Percentiles rank a stretch among this genome's conserved stretches.
These are phyloP conservation scores for Oncorhynchus clarkii DNA, from an alignment of 2,113 vertebrate species.

Conservation along the genomic window DNA sequence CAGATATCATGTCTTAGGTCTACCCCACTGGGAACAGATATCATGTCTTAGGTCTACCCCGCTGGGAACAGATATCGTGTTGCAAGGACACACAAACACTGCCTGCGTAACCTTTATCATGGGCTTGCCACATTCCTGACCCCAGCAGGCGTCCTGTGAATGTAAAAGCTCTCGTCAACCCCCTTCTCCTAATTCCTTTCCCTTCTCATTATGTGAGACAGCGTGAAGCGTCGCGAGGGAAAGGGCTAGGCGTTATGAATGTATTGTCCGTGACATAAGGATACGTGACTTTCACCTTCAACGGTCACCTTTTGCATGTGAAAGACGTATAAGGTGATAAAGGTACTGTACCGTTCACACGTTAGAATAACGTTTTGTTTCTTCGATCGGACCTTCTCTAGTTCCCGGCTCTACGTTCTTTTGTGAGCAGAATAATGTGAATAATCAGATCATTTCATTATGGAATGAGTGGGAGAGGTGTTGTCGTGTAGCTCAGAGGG, in stretches of 20 bases:
- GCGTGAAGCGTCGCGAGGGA: slow-evolving; percentile 50
- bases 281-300: slow-evolving; percentile 57
- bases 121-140: slow-evolving; percentile 36
- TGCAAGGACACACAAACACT: not conserved
- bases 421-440: slow-evolving; percentile 28
- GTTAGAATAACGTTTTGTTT: slow-evolving; percentile 18
- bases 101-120: slow-evolving; percentile 51
- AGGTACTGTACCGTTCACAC: not conserved
- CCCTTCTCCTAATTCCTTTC: slow-evolving; percentile 47
- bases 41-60: no score
- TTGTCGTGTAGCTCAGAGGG: slow-evolving; percentile 9
- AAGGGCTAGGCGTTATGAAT: slow-evolving; percentile 54
- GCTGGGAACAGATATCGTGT: no score
- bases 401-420: slow-evolving; percentile 22
- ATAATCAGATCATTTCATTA: slow-evolving; percentile 46
- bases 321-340: not conserved
- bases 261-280: slow-evolving; percentile 55
- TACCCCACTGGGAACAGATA: no score
- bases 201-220: slow-evolving; percentile 53
- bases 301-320: slow-evolving; percentile 24
- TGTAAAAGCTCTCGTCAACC: slow-evolving; percentile 49
- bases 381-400: slow-evolving; percentile 21
- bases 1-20: no score
- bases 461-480: not conserved
- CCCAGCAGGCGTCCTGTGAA: slow-evolving; percentile 43